Conservation (phyloP, 2,797 vertebrate genomes). For the Cuculus canorus region DNA sequence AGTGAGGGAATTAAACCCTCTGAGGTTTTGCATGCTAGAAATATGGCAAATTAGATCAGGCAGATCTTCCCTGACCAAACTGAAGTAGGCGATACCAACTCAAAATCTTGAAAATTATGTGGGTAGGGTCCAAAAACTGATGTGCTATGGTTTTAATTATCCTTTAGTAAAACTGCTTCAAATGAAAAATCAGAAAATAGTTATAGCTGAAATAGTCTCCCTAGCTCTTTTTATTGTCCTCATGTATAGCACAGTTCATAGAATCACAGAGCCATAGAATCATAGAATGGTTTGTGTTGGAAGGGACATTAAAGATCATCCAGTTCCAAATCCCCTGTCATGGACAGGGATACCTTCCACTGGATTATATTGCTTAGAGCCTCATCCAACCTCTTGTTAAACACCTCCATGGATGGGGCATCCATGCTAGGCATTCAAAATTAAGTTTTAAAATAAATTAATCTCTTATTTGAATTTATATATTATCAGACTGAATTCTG, state of each 20-base stretch:
- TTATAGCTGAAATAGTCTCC: neutral
- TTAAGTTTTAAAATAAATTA: neutral
- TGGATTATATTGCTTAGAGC: too few relatives aligned
- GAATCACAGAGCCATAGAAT: too few relatives aligned
- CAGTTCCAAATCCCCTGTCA: too few relatives aligned
- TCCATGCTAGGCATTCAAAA: neutral
- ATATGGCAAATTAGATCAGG: neutral
- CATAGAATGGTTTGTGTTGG: too few relatives aligned
- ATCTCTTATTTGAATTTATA: neutral
- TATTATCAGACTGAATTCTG: neutral
- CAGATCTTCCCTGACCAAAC: neutral
- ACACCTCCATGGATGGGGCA: too few relatives aligned
- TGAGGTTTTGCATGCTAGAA: neutral
- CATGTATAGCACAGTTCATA: neutral
- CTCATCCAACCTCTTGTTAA: too few relatives aligned
- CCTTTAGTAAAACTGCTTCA: neutral
- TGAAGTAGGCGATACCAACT: neutral
- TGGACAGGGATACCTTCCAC: too few relatives aligned
- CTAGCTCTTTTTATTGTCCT: neutral
- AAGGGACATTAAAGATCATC: too few relatives aligned
- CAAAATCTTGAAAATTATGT: neutral
- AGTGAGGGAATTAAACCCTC: neutral
- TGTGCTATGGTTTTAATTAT: neutral
- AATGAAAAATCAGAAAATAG: neutral
- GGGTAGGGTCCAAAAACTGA: neutral